phyloP scores from a whole-genome alignment of 2,797 vertebrate species.

The Percopsis omiscomaycus region DNA sequence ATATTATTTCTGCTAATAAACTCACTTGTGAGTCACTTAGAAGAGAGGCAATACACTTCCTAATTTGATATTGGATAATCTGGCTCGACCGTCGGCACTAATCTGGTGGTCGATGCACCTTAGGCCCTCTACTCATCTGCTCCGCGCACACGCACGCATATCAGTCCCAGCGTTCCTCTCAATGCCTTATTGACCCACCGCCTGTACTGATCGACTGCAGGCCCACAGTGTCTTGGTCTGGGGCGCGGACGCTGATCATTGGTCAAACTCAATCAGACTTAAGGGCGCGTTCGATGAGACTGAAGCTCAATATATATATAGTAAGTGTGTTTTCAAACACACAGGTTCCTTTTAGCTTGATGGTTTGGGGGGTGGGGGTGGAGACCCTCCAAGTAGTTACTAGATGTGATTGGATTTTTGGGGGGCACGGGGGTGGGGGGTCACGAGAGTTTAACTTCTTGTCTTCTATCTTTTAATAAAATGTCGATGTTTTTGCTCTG shows the following conservation, averaged over 20 bases:
- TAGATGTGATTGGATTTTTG: no score
- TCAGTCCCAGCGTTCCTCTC: neutral
- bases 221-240: neutral
- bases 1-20: neutral
- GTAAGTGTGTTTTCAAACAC: slow-evolving; percentile 18
- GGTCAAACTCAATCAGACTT: slow-evolving; percentile 16
- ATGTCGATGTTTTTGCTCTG: no score
- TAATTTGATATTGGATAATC: neutral
- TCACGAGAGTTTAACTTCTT: neutral
- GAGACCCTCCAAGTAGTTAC: no score
- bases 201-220: neutral
- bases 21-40: neutral
- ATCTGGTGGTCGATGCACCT: neutral
- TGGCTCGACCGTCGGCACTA: neutral
- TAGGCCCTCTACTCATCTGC: no score
- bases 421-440: neutral
- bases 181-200: neutral
- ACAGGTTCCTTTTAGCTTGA: no score
- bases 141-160: neutral
- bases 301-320: slow-evolving; percentile 13
- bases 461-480: neutral
- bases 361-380: no score
- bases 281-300: neutral
- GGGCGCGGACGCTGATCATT: slow-evolving; percentile 21
- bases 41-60: neutral